Evolutionary conservation across 2,797 vertebrate genomes (phyloP), one percentile per base, ranked within the genome.

Genomic region (Syncerus caffer): DNA sequence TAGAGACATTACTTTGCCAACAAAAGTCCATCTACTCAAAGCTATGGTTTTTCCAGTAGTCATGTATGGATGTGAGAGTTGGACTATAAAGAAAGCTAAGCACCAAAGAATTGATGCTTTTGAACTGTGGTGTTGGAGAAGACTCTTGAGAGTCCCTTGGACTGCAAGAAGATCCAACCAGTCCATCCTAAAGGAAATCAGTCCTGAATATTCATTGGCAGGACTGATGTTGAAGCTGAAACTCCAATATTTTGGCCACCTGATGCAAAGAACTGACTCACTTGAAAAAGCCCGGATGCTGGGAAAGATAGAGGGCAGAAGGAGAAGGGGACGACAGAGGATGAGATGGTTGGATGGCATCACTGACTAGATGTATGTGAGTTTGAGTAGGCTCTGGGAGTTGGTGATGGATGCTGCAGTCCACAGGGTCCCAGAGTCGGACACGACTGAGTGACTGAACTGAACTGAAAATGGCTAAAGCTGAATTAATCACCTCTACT

Each of bases 371-470:
- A 23, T 38, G 10, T 67, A 71, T 38, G 38, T 23, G 67, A 71
- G 34, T 71, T 23, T 71, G 67, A 38, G 34, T 38, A 71, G 19
- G 34, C 67, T 71, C 34, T 3, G 11, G 10, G 19, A 71, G 5
- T 71, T 71, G 67, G 67, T 71, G 67, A 38, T 71, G 34, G 19
- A 38, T 38, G 10, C 34, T 71, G 19, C 34, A 71, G 19, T 38
- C 34, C 19, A 38, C 2, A 1, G 34, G 10, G 67, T 71, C 5
- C 1, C 5, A 38, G 67, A 71, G 10, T 23, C 0, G 0, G 5
- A 71, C 34, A 38, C 5, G 5, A 71, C 10, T 71, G 67, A 71
- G 11, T 0, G 0, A 71, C 10, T 38, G 67, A 71, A 71, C 19
- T 38, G n/a, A 71, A 38, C 19, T 27, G 38, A 42, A 42, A 74